These are phyloP conservation scores for Misgurnus anguillicaudatus DNA, from an alignment of 2,113 vertebrate genomes.

Conservation along the genomic window DNA sequence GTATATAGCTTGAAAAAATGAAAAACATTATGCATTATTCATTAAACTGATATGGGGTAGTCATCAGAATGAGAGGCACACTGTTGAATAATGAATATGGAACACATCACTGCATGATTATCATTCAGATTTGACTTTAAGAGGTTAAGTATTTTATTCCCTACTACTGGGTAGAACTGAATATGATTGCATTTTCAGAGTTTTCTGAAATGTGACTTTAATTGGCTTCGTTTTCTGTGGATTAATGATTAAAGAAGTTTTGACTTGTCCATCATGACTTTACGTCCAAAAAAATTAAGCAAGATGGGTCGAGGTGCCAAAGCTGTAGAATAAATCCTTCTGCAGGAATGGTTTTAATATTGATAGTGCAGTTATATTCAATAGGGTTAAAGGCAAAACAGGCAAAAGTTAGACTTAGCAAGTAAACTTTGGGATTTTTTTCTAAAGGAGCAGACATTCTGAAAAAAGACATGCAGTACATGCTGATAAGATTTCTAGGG, in stretches of 20 bases:
- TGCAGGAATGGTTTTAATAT: neutral
- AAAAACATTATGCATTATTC: conserved; percentile 48
- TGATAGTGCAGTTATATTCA: neutral
- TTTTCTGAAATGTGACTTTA: conserved; percentile 28
- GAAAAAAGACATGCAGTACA: neutral
- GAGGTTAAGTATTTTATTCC: conserved; percentile 35
- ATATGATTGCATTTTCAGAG: neutral
- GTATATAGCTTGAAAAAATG: conserved; percentile 31
- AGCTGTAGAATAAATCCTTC: neutral
- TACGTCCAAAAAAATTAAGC: neutral
- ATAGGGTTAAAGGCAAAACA: neutral
- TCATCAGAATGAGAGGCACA: conserved; percentile 44
- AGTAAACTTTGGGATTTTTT: conserved; percentile 7
- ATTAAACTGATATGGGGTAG: conserved; percentile 34
- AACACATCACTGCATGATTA: conserved; percentile 34
- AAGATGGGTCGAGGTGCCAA: neutral
- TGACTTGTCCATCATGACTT: neutral
- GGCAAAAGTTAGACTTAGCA: conserved; percentile 8
- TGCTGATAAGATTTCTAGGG: neutral
- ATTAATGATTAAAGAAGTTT: conserved; percentile 16
- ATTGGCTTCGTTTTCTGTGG: conserved; percentile 5
- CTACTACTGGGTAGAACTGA: conserved; percentile 20
- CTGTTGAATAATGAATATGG: conserved; percentile 54
- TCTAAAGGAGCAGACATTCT: neutral
- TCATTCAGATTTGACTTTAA: conserved; percentile 32